Conservation (phyloP, 2,113 vertebrate species). For the Apus apus region DNA sequence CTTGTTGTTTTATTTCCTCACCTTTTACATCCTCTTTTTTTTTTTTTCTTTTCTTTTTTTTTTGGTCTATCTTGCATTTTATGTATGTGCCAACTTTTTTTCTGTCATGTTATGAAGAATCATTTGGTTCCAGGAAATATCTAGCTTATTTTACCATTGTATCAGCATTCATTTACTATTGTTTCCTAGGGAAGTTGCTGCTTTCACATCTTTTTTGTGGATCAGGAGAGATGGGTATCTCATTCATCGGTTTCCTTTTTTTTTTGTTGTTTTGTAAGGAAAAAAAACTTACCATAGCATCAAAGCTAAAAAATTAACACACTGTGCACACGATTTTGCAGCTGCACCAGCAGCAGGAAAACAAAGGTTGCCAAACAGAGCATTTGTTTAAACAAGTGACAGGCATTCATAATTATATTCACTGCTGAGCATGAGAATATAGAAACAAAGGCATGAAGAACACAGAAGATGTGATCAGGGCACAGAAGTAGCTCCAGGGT, state of each 20-base stretch:
- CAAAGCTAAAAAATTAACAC: constrained; percentile 70
- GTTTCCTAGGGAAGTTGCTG: constrained; percentile 53
- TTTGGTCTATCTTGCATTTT: background rate
- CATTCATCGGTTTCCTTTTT: constrained; percentile 35
- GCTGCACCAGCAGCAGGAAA: constrained; percentile 38
- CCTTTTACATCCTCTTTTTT: background rate
- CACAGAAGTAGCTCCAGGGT: background rate
- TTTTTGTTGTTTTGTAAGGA: background rate
- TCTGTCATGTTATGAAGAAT: background rate
- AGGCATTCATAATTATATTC: constrained; percentile 24
- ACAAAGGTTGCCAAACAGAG: constrained; percentile 60
- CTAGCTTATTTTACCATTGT: background rate
- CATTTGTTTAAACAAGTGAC: constrained; percentile 47
- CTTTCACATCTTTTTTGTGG: background rate
- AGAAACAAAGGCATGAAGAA: background rate
- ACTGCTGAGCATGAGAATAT: background rate
- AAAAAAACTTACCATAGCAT: background rate
- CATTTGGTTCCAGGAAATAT: constrained; percentile 28
- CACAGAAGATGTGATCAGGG: background rate
- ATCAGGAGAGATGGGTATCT: constrained; percentile 33
- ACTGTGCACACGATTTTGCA: constrained; percentile 57
- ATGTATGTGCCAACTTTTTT: background rate
- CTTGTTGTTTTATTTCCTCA: background rate
- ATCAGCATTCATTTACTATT: constrained; percentile 30
- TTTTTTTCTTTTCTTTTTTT: background rate